Base-by-base conservation (phyloP, 2,797 vertebrate species). In the Ispidina picta region DNA sequence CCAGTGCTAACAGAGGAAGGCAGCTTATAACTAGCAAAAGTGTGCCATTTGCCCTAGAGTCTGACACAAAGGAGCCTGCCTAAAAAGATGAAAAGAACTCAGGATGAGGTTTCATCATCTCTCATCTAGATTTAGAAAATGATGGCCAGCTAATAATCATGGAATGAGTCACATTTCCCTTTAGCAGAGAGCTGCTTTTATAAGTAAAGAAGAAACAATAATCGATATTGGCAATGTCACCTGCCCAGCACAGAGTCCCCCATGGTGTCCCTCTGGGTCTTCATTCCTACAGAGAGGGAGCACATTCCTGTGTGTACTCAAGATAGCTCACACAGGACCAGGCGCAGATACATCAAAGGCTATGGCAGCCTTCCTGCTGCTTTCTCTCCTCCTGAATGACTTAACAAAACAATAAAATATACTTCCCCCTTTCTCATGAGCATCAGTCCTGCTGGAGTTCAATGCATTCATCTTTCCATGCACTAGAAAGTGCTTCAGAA, bases 251-350 rank as follows among this genome's bases (percentile, higher is more conserved):
- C 48, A 31, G 19, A 33, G 17, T 31, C 63, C 29, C 29, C 3
- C 20, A 6, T 0, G 0, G 16, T 5, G 3, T 33, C 25, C 31
- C 2, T 31, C 37, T 15, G n/a, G 9, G 10, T 52, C 54, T 54
- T 63, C 26, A n/a, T n/a, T 68, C 49, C 70, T 26, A 7, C 51
- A 59, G 22, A 31, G 3, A 84, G 44, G 43, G 71, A 58, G 17
- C 16, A 14, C 1, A 0, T 46, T 63, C 49, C 7, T 19, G 31
- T 16, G n/a, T 11, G 0, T 33, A 4, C 8, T 18, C 41, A 41
- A 39, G 59, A 7, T 15, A 4, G 29, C 20, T 41, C 13, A 2
- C 1, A 25, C 51, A 75, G 49, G 29, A 70, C 73, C 43, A 75
- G 73, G 28, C 19, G 18, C 48, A 39, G 46, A 33, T 9, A 26